phyloP scores from a whole-genome alignment of 2,113 vertebrate species.

The Platysternon megacephalum region DNA sequence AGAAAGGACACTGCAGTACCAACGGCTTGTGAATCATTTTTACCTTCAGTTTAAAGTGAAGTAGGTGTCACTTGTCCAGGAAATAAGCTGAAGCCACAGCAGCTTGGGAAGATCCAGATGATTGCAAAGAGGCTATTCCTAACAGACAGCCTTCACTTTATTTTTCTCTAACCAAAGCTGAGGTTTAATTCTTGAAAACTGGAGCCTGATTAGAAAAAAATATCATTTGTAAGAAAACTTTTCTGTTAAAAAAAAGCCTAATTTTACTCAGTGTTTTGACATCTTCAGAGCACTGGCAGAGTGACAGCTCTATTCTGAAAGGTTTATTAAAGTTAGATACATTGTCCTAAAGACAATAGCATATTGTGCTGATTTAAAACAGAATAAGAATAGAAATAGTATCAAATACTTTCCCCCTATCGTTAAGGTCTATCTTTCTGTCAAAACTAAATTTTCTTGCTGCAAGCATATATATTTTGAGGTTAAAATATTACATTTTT shows the following conservation, averaged over 20 bases:
- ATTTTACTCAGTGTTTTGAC: neutral
- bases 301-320: neutral
- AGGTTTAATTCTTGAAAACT: constrained; percentile 26
- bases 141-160: constrained; percentile 33
- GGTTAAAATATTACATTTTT: neutral
- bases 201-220: neutral
- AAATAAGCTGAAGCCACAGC: neutral
- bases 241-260: neutral
- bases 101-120: neutral
- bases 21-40: constrained; percentile 69
- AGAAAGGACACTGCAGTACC: constrained; percentile 59
- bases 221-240: neutral
- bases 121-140: constrained; percentile 65
- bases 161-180: neutral
- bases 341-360: neutral
- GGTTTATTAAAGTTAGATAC: neutral
- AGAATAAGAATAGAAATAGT: neutral
- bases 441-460: neutral
- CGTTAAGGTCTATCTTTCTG: neutral
- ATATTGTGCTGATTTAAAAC: neutral
- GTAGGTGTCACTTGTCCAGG: constrained; percentile 67
- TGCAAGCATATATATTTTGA: neutral
- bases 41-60: constrained; percentile 68
- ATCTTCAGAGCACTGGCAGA: neutral
- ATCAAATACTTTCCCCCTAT: neutral